Evolutionary conservation across 2,797 vertebrate species (phyloP), one percentile per base, ranked within the genome.

Genomic region (Epinephelus coioides): DNA sequence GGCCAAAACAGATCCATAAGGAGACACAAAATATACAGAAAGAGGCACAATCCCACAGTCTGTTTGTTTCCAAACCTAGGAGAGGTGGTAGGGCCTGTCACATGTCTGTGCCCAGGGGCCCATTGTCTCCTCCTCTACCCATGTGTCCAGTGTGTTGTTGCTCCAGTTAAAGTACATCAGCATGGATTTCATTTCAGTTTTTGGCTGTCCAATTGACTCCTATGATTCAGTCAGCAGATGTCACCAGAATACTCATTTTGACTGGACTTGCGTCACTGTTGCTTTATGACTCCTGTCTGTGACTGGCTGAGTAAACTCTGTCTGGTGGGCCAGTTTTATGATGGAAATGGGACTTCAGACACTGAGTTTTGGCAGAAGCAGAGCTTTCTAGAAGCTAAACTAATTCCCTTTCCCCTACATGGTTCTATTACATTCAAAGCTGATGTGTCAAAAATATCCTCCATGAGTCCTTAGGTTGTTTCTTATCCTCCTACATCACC

Each of bases 211-310:
- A 38, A 30, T 30, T 59, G 38, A 69, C 19, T 54, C 46, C 7
- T 43, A 15, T 49, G 13, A 56, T 61, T 82, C 79, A 64, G 86
- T 87, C 92, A 91, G 89, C 87, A 94, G 93, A 92, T 92, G 93
- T 94, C 92, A 87, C 83, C 80, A 91, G 74, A 91, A 79, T 44
- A 62, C 60, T 76, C 76, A 49, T 55, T 81, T 56, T 56, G 55
- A 78, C 64, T 84, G 64, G 55, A 76, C 65, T 51, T 59, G 65
- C n/a, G 40, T 80, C 72, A 68, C 1, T 12, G 56, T 67, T 49
- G 53, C 76, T 76, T 51, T 79, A 68, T 85, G 85, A 84, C 86
- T 86, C 19, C 21, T 43, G 64, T 70, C 65, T 70, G 34, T 4
- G 4, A 19, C 51, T 67, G 57, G 60, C 47, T 85, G 81, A 85